Evolutionary conservation across 2,113 vertebrate species (phyloP), one percentile per base, ranked within the genome.

Genomic region (Callipepla squamata): DNA sequence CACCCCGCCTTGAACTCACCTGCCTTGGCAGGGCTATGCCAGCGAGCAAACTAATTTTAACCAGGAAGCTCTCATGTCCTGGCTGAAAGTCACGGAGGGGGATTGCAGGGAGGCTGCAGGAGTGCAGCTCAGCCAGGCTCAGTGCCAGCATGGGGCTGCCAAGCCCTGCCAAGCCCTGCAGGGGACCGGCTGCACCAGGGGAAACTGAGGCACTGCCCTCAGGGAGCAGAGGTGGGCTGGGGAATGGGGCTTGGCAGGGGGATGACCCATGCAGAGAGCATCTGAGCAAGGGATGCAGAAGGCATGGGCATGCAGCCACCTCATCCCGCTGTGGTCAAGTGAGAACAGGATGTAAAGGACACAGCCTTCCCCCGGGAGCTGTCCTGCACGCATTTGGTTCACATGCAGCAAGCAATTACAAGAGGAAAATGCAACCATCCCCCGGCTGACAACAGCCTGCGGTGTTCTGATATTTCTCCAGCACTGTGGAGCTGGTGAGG

Each of bases 331-430:
- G 79, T 0, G 0, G 82, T 40, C 0, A 30, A 22, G 69, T 0
- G 5, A 79, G 63, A 67, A 92, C 87, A 58, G 67, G 78, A 82
- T 45, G 74, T 47, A 69, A 68, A 80, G 79, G 82, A 82, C 87
- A 40, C 25, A 6, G 21, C 63, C 30, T 32, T 90, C 84, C 80
- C 65, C 45, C 0, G 25, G 89, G 83, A 90, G 51, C 88, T 72
- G 3, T 38, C 53, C 63, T 32, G 85, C 69, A 22, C 7, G 1
- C 75, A 3, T 65, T 87, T 13, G 40, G 73, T 72, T 90, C 55
- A 0, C 55, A 0, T 23, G 28, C 57, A 73, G 73, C 44, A 28
- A 30, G 75, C 36, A 8, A 5, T 7, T 13, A 25, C 2, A 2
- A 51, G 22, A 44, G 48, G 53, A 20, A 85, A 69, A 81, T 1